Evolutionary conservation across 2,888 invertebrate genomes (phyloP).

Genomic region (Myathropa florea): DNA sequence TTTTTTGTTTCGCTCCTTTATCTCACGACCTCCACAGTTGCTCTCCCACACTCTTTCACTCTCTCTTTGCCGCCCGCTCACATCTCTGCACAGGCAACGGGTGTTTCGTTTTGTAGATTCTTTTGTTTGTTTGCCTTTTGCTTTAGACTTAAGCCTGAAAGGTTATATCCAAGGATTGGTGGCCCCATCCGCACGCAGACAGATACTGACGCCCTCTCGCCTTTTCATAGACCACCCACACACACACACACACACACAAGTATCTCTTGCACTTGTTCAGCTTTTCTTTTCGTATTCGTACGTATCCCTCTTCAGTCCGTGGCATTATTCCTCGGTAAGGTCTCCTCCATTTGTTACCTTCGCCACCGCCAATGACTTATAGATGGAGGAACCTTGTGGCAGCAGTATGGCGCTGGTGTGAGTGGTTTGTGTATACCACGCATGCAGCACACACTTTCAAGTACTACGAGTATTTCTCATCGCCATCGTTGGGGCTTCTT

Average conservation of each 20-base stretch:
- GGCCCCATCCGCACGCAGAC: background rate
- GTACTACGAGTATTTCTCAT: constrained; percentile 12
- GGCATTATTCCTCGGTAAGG: constrained; percentile 45
- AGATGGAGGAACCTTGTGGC: background rate
- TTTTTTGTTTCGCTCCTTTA: background rate
- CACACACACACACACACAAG: background rate
- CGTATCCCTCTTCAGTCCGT: background rate
- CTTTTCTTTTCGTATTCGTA: constrained; percentile 39
- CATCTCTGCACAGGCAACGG: constrained; percentile 1
- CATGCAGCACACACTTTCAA: constrained; percentile 32
- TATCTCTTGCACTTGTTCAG: constrained; percentile 62
- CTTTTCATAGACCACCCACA: background rate
- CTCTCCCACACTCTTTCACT: background rate
- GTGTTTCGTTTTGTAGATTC: constrained; percentile 20
- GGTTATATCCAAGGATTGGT: constrained; percentile 42
- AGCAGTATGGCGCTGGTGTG: background rate
- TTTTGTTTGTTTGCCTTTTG: constrained; percentile 59
- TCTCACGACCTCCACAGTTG: background rate
- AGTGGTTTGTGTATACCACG: constrained; percentile 24
- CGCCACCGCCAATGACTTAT: constrained; percentile 12
- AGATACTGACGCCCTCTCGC: background rate
- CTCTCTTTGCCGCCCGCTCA: background rate
- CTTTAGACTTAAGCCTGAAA: constrained; percentile 52
- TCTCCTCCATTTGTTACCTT: constrained; percentile 36
- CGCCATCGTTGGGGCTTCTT: background rate